Evolutionary conservation across 2,113 vertebrate genomes (phyloP).

Genomic region (Leptosomus discolor): DNA sequence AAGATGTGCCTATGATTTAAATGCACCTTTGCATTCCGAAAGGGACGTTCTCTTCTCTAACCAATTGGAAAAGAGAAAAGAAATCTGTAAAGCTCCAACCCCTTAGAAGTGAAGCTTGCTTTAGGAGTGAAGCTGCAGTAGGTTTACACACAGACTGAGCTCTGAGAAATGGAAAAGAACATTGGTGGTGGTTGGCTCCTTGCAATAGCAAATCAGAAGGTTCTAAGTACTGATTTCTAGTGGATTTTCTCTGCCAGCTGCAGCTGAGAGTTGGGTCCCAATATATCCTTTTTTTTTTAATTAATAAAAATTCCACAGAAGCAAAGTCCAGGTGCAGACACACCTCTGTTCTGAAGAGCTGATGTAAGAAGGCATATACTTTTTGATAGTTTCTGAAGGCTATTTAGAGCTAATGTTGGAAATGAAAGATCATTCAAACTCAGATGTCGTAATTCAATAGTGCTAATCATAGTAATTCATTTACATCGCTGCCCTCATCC

Average conservation of each 20-base stretch:
- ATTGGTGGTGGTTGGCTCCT: neutral
- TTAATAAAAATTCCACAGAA: neutral
- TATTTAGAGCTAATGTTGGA: neutral
- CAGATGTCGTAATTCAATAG: neutral
- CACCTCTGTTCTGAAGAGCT: neutral
- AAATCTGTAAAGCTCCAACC: neutral
- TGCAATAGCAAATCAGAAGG: neutral
- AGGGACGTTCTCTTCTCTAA: neutral
- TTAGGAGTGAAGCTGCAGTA: neutral
- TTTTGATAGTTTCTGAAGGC: neutral
- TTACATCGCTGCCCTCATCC: neutral
- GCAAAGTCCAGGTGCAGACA: neutral
- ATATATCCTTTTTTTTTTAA: neutral
- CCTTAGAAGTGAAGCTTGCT: neutral
- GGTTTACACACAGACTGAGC: neutral
- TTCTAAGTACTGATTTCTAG: neutral
- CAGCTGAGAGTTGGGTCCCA: neutral
- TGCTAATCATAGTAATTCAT: neutral
- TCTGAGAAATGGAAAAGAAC: neutral
- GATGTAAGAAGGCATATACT: neutral
- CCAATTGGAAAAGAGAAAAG: neutral
- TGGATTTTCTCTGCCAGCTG: neutral
- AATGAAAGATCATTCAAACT: neutral
- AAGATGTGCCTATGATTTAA: neutral
- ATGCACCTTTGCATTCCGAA: neutral